Conservation (phyloP, 1,140 invertebrate species). For the Cyrtorhinus lividipennis region DNA sequence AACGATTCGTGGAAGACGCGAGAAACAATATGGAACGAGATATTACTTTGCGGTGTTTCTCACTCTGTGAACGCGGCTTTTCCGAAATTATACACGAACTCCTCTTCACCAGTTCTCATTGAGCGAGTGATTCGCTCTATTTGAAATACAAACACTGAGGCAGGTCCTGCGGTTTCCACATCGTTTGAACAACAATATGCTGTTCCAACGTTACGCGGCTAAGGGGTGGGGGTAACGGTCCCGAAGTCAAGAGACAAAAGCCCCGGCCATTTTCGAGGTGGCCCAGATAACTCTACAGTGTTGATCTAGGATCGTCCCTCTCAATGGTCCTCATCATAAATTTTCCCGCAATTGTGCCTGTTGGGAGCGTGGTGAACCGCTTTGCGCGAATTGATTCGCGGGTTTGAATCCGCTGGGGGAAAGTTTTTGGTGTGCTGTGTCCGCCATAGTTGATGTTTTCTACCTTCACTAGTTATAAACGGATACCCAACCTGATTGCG, state of each 20-base stretch:
- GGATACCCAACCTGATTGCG: too few relatives aligned
- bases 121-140: too few relatives aligned
- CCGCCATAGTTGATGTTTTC: too few relatives aligned
- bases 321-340: background rate
- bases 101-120: background rate
- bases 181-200: background rate
- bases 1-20: too few relatives aligned
- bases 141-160: background rate
- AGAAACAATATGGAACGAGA: background rate
- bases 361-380: background rate
- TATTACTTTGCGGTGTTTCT: background rate
- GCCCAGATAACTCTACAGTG: background rate
- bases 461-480: too few relatives aligned
- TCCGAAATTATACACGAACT: background rate
- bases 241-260: background rate
- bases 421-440: too few relatives aligned
- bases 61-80: background rate
- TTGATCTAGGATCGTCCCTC: background rate
- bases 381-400: background rate
- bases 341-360: too few relatives aligned
- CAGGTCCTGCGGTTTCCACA: background rate
- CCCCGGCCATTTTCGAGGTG: background rate
- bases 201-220: background rate
- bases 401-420: too few relatives aligned
- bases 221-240: too few relatives aligned